These are phyloP conservation scores for Dexiosoma caninum DNA, from an alignment of 2,888 invertebrate genomes.

Conservation along the genomic window DNA sequence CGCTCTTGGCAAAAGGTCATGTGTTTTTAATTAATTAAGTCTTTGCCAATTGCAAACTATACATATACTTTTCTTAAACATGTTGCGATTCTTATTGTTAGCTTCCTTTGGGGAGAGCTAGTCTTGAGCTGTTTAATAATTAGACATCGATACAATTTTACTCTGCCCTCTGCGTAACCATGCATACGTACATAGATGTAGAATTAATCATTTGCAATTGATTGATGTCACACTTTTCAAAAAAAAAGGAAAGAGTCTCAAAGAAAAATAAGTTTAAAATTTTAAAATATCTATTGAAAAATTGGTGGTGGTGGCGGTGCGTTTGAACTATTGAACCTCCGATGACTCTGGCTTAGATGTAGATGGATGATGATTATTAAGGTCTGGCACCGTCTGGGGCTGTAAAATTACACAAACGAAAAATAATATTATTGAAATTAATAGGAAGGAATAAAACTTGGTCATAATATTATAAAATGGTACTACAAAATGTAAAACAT, in stretches of 20 bases:
- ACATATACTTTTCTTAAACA: neutral
- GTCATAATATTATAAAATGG: constrained; percentile 58
- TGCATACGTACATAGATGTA: neutral
- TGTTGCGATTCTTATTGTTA: neutral
- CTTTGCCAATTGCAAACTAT: too few relatives aligned
- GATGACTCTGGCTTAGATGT: constrained; percentile 85
- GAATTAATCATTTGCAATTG: constrained; percentile 5
- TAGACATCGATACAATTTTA: neutral
- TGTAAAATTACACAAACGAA: constrained; percentile 76
- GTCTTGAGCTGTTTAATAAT: neutral
- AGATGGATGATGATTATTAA: constrained; percentile 87
- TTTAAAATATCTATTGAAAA: constrained; percentile 47
- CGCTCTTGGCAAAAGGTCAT: too few relatives aligned
- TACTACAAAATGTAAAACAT: constrained; percentile 49
- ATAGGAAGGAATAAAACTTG: neutral
- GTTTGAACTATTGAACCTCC: constrained; percentile 85
- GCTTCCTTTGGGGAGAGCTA: neutral
- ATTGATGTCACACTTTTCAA: constrained; percentile 12
- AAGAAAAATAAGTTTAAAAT: constrained; percentile 31
- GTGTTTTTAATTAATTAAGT: too few relatives aligned
- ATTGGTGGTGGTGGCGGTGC: constrained; percentile 58
- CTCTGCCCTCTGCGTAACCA: neutral
- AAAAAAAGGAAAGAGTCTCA: constrained; percentile 16
- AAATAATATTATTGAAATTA: neutral
- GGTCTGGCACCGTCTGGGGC: constrained; percentile 90